Base-by-base conservation (phyloP, 2,888 invertebrate species). In the Adela reaumurella region DNA sequence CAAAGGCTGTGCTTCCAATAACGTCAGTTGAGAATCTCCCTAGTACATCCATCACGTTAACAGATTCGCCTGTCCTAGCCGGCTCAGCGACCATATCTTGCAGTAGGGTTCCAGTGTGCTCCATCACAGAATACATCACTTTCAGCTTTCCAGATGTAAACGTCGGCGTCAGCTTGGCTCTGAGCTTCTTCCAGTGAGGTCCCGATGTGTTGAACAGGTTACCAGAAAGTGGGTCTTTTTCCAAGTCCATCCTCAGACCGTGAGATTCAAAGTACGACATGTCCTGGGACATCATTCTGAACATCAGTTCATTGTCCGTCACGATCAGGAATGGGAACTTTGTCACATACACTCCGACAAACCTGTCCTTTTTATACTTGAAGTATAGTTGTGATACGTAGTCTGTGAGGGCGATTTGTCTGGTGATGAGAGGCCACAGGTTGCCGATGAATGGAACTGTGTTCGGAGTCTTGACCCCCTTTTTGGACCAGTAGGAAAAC, bases 11-110 rank as follows among this genome's bases (percentile, higher is more conserved):
- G 0, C 62, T 64, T 1, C 77, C 73, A 46, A 81, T 78, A 0
- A 81, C 72, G 55, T 82, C 80, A 5, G 72, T 73, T 2, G 80
- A 74, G 52, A 65, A 81, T 4, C 71, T 63, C 0, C 68, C 67
- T 24, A 68, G 58, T 4, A 71, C 47, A 19, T 73, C 70, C 54
- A 69, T 71, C 2, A 74, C 58, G 46, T 81, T 80, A 1, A 70
- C 52, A 0, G 62, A 58, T 8, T 57, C 43, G 47, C 54, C 3
- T 8, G 17, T 48, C 29, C 28, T 8, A 1, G 50, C 49, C n/a
- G 56, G 43, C 3, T 28, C 20, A 16, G 49, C 46, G 16, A 52
- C 44, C 41, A 47, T 46, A 6, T 52, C 56, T 43, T 18, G 61
- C 50, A 50, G 42, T 10, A 47, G 50, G 1, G 17, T 8, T 19